phyloP scores from a whole-genome alignment of 2,113 vertebrate species.

The Chinchilla lanigera region DNA sequence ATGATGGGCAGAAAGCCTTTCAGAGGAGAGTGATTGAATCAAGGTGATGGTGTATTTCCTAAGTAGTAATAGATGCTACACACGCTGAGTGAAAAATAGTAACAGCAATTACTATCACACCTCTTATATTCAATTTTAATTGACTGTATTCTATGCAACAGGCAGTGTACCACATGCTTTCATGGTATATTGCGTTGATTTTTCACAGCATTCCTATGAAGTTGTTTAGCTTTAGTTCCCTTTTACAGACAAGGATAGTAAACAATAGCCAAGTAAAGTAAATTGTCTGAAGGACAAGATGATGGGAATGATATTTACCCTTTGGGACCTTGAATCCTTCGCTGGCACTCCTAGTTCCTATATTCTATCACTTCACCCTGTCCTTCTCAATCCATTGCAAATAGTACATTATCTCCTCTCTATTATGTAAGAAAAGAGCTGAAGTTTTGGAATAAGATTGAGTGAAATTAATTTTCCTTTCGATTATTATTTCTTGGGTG shows the following conservation, averaged over 20 bases:
- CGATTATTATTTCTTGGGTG: not conserved
- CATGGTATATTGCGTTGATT: not conserved
- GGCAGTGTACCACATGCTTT: not conserved
- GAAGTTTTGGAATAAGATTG: not conserved
- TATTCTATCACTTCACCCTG: not conserved
- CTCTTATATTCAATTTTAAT: not conserved
- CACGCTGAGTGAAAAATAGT: not conserved
- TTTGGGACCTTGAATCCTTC: not conserved
- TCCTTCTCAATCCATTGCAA: not conserved
- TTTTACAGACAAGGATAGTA: not conserved
- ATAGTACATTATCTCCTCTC: not conserved
- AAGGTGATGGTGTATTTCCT: not conserved
- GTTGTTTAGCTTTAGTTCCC: not conserved
- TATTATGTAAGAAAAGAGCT: not conserved
- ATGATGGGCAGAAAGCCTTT: not conserved
- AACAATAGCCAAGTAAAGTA: not conserved
- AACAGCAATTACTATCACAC: not conserved
- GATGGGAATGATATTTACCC: not conserved
- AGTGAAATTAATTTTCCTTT: not conserved
- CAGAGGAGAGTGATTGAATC: not conserved
- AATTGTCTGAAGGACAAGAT: not conserved
- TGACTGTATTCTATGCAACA: not conserved
- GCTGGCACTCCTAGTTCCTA: not conserved
- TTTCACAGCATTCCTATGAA: not conserved
- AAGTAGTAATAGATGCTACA: not conserved